These are phyloP conservation scores for Botia kubotai DNA, from an alignment of 2,797 vertebrate genomes.

Conservation along the genomic window DNA sequence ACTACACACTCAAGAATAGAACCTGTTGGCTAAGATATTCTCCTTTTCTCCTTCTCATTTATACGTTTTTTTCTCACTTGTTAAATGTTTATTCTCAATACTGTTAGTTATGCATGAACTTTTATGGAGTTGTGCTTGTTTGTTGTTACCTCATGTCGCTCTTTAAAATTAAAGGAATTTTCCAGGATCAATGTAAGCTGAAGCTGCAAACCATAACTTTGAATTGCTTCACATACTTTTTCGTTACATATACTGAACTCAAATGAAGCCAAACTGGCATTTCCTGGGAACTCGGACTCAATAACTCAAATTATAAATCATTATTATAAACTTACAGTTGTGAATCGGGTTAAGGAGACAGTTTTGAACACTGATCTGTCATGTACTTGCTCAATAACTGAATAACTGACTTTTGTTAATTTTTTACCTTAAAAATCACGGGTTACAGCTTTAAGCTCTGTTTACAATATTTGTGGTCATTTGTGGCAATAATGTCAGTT, in stretches of 20 bases:
- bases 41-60: not conserved
- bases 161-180: not conserved
- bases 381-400: too few species aligned
- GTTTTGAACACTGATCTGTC: too few species aligned
- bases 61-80: not conserved
- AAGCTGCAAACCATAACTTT: too few species aligned
- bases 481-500: not conserved
- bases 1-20: slow-evolving; percentile 46
- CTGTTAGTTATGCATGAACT: not conserved
- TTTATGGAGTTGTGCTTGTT: not conserved
- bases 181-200: not conserved
- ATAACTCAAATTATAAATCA: too few species aligned
- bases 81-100: not conserved
- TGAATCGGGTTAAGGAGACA: too few species aligned
- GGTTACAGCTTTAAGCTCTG: not conserved
- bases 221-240: too few species aligned
- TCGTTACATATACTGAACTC: too few species aligned
- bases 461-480: not conserved
- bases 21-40: slow-evolving; percentile 29
- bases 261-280: too few species aligned
- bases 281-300: too few species aligned
- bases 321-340: too few species aligned
- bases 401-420: too few species aligned
- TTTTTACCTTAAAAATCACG: too few species aligned
- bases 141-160: not conserved